A percentile compares a stretch with the other conserved stretches of the same genome.
Evolutionary conservation across 2,888 invertebrate species (phyloP).

Genomic region (Perizoma flavofasciatum): DNA sequence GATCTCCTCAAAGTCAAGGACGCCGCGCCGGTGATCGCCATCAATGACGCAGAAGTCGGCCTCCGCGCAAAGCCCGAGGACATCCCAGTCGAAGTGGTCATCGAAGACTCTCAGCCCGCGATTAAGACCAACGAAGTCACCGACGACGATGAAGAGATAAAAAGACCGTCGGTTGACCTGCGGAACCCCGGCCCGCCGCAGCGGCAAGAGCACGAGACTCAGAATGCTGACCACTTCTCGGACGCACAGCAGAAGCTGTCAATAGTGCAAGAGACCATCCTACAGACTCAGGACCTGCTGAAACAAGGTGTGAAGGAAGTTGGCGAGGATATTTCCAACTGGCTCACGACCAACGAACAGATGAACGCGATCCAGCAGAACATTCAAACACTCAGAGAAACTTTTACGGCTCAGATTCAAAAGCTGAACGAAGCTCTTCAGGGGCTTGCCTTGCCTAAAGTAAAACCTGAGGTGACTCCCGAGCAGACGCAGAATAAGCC

Average conservation of each 20-base stretch:
- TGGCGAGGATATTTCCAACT: conserved; percentile 58
- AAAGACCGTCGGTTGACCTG: conserved; percentile 61
- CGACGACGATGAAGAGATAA: conserved; percentile 48
- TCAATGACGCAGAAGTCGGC: conserved; percentile 48
- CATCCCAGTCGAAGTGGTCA: conserved; percentile 67
- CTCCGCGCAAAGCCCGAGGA: conserved; percentile 44
- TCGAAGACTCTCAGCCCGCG: conserved; percentile 49
- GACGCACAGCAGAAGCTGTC: conserved; percentile 51
- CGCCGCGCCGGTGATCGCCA: conserved; percentile 2
- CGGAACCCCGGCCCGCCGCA: conserved; percentile 71
- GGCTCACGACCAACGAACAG: conserved; percentile 55
- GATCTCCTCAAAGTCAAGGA: conserved; percentile 33
- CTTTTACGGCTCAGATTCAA: conserved; percentile 57
- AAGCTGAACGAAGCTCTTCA: conserved; percentile 63
- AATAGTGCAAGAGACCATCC: conserved; percentile 56
- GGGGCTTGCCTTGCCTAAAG: conserved; percentile 47
- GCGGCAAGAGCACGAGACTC: conserved; percentile 73
- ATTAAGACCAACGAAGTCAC: conserved; percentile 45
- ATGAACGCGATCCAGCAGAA: conserved; percentile 55
- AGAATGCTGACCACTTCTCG: conserved; percentile 62
- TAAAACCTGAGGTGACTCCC: conserved; percentile 25
- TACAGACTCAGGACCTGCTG: conserved; percentile 52
- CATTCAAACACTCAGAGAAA: conserved; percentile 56
- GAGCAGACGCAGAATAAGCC: conserved; percentile 36
- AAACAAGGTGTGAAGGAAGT: conserved; percentile 57